phyloP scores from a whole-genome alignment of 1,140 invertebrate species.

The Drosophila repletoides region DNA sequence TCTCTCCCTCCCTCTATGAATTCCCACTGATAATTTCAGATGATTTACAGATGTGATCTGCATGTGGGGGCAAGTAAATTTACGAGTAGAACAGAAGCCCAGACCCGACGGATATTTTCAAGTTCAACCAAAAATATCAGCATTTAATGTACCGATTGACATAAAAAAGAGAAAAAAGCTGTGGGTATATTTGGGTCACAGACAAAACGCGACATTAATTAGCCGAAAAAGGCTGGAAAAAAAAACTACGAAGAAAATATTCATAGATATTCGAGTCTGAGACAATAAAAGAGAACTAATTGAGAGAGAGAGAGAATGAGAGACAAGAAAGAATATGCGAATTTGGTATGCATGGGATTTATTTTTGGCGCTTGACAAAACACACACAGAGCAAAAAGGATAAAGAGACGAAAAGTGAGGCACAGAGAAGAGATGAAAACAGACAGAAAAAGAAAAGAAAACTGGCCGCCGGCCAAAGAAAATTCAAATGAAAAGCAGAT shows the following conservation, averaged over 20 bases:
- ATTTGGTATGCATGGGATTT: conserved; percentile 29
- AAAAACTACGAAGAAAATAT: conserved; percentile 5
- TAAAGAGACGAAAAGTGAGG: conserved; percentile 23
- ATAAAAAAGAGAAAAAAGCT: conserved; percentile 33
- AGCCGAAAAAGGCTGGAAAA: conserved; percentile 31
- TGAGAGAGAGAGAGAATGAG: not conserved
- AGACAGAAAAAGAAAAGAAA: not conserved
- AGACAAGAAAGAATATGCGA: not conserved
- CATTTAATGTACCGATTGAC: conserved; percentile 13
- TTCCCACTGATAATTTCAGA: not conserved
- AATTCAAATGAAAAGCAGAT: conserved; percentile 18
- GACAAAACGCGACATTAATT: conserved; percentile 41
- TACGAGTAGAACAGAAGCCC: too few relatives aligned
- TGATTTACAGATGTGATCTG: conserved; percentile 9
- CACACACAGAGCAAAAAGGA: conserved; percentile 24
- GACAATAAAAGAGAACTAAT: not conserved
- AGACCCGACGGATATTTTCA: too few relatives aligned
- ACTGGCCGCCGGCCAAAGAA: conserved; percentile 35
- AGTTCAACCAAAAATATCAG: conserved; percentile 30
- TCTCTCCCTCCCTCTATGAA: too few relatives aligned
- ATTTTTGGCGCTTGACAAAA: conserved; percentile 54
- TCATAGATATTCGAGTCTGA: not conserved
- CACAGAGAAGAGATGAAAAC: not conserved
- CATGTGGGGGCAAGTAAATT: too few relatives aligned
- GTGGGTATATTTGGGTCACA: conserved; percentile 34